Evolutionary conservation across 2,113 vertebrate genomes (phyloP).

Genomic region (Arizona elegans): DNA sequence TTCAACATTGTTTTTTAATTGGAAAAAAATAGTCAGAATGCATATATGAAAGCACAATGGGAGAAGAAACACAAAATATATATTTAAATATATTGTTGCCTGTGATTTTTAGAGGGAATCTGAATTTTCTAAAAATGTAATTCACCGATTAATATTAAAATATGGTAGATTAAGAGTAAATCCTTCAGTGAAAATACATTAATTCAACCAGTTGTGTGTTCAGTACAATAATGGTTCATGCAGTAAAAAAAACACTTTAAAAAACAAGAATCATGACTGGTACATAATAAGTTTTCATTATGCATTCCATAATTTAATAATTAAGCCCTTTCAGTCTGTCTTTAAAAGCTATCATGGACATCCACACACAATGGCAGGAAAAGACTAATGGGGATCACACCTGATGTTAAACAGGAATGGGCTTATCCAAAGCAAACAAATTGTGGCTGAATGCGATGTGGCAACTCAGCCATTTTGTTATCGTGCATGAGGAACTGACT

Average conservation of each 20-base stretch:
- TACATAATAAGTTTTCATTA: background rate
- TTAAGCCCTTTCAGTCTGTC: background rate
- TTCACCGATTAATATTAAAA: background rate
- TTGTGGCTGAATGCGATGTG: background rate
- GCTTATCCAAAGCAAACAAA: background rate
- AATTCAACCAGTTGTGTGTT: background rate
- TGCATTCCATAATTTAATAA: background rate
- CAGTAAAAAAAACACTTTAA: background rate
- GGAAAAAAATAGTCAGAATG: background rate
- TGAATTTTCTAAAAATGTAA: background rate
- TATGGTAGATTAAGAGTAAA: background rate
- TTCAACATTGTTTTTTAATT: background rate
- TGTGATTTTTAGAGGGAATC: background rate
- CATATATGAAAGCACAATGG: background rate
- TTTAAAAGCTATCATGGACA: background rate
- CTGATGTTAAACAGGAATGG: background rate
- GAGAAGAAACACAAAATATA: background rate
- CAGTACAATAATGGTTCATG: background rate
- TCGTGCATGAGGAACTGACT: background rate
- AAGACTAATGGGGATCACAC: background rate
- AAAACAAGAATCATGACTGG: background rate
- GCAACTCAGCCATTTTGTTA: background rate
- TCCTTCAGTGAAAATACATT: background rate
- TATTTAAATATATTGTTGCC: background rate
- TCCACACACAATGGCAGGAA: background rate